Evolutionary conservation across 1,140 invertebrate genomes (phyloP).

Genomic region (Carcinoscorpius rotundicauda): DNA sequence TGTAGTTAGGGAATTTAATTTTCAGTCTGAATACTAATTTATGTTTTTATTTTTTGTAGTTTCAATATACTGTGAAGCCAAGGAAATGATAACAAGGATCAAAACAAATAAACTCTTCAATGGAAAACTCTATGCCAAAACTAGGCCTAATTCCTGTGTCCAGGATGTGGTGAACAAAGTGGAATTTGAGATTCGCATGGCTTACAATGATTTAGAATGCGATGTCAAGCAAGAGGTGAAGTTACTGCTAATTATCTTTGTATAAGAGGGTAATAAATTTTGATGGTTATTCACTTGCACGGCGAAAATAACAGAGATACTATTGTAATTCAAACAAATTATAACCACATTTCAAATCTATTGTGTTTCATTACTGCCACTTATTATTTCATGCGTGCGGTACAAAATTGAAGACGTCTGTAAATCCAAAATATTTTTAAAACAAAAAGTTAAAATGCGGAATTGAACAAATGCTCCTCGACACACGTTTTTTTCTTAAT

Average conservation of each 20-base stretch:
- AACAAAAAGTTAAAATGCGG: too few relatives aligned
- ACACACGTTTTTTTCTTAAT: too few relatives aligned
- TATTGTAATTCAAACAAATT: too few relatives aligned
- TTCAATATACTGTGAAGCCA: conserved; percentile 46
- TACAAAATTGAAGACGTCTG: too few relatives aligned
- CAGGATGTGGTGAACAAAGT: conserved; percentile 43
- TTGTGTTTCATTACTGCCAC: too few relatives aligned
- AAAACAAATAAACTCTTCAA: conserved; percentile 83
- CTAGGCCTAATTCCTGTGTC: conserved; percentile 79
- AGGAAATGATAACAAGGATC: conserved; percentile 81
- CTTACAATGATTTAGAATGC: conserved; percentile 19
- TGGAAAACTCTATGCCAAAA: conserved; percentile 85
- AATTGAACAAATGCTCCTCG: too few relatives aligned
- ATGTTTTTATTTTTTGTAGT: conserved; percentile 8
- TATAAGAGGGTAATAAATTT: too few relatives aligned
- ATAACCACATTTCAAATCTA: too few relatives aligned
- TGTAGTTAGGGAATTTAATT: too few relatives aligned
- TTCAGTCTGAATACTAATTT: background rate
- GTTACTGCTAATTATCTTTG: too few relatives aligned
- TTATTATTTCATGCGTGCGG: too few relatives aligned
- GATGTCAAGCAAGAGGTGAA: conserved; percentile 15
- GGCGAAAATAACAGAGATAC: background rate
- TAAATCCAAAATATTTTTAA: too few relatives aligned
- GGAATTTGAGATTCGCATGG: conserved; percentile 19
- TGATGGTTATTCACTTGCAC: background rate